Base-by-base conservation (phyloP, 2,888 invertebrate species). In the Hyalella azteca region DNA sequence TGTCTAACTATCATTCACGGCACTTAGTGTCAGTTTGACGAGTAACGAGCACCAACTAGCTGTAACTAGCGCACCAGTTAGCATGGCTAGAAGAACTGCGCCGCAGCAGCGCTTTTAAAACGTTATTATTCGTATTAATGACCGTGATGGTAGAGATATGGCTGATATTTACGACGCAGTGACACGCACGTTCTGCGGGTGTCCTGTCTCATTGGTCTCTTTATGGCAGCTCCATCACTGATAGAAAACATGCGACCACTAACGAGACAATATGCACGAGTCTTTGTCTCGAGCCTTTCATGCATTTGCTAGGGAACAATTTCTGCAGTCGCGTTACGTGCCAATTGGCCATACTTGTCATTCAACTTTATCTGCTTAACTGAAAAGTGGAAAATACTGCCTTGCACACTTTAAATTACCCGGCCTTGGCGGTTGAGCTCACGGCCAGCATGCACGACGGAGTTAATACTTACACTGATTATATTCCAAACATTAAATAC, bases 81-180 rank as follows among this genome's bases (percentile, higher is more conserved):
- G 66, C 66, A n/a, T 19, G 36, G 66, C 66, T n/a, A 66, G 36
- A 66, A 66, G 36, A 66, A 66, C 66, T 66, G 66, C 66, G n/a
- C 19, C 32, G 66, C 66, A 66, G 66, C 66, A 36, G 36, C 66
- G 66, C 66, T 32, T 66, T 66, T 66, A 66, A 54, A 75, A 45
- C 75, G 45, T 75, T 75, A 75, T 75, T 75, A 41, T 75, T 75
- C 75, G 75, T 75, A 75, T 75, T 75, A 75, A 75, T 75, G 75
- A 29, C 75, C 40, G 75, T 41, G 75, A 75, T 75, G 75, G 36
- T 45, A 45, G 40, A 75, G 75, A 75, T 75, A 75, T 26, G 41
- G 45, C 29, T 41, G 40, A 22, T 75, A 75, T 75, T 75, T 75
- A 75, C 19, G 75, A 45, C 26, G 9, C 29, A 15, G 29, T 15